Base-by-base conservation (phyloP, 2,113 vertebrate species). In the Theropithecus gelada region DNA sequence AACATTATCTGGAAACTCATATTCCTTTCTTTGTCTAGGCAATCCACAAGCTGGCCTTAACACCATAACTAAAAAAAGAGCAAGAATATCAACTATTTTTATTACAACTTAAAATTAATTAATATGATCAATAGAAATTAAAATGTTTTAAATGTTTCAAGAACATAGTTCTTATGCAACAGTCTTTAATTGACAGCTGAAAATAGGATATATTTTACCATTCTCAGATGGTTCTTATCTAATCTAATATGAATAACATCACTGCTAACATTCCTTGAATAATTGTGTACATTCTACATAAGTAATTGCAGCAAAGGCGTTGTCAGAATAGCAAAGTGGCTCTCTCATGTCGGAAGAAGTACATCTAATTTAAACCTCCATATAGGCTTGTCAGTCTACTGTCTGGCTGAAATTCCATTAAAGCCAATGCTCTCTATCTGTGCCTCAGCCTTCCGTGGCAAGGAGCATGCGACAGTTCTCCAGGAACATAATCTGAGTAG, bases 231-330 rank as follows among this genome's bases (percentile, higher is more conserved):
- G 40, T 93, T 96, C 82, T 97, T 97, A 97, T 97, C 48, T 97
- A 98, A 97, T 97, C 48, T 97, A 98, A 97, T 87, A 97, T 85
- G 25, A 98, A 73, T 64, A 84, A 93, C 92, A 96, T 96, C 64
- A 96, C 72, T 70, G n/a, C 91, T 92, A 98, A 61, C 35, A 9
- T 93, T 75, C 96, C 73, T 97, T 97, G 88, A 98, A 25, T 98
- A 97, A 98, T 96, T 94, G 64, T 91, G 66, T 93, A 84, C 97
- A 94, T 95, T 84, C 43, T 95, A 23, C 88, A 40, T 93, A 97
- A 98, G 76, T 84, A 70, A 95, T 79, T 97, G 14, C 43, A 96
- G 59, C 45, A 95, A 93, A 96, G 96, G 83, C 85, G 91, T 82
- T 97, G 43, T 94, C 89, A 93, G 88, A 85, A 82, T 17, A 93